phyloP scores from a whole-genome alignment of 2,113 vertebrate species.

The Urocitellus parryii region DNA sequence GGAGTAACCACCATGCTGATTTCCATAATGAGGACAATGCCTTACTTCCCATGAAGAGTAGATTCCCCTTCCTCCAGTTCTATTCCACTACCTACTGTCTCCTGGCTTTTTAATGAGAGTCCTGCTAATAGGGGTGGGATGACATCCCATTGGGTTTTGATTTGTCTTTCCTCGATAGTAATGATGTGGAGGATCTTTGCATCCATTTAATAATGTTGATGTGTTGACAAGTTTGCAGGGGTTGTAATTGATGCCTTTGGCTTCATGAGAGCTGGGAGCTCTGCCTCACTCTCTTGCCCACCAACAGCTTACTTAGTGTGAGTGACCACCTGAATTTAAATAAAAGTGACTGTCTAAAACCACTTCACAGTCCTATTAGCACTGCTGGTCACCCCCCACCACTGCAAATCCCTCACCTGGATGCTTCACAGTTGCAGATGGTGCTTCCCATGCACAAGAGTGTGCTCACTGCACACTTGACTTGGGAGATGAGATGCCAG shows the following conservation, averaged over 20 bases:
- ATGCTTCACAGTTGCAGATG: background rate
- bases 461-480: no score
- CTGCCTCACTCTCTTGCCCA: background rate
- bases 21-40: background rate
- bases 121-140: background rate
- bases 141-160: no score
- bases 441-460: rapidly evolving
- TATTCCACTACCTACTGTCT: background rate
- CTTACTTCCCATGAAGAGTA: background rate
- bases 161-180: background rate
- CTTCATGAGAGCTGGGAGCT: no score
- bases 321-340: no score
- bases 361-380: background rate
- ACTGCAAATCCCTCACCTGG: background rate
- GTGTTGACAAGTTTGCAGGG: no score
- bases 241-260: rapidly evolving
- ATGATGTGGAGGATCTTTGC: background rate
- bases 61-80: background rate
- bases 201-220: no score
- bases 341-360: background rate
- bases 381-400: background rate
- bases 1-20: background rate
- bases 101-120: background rate
- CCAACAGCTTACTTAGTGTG: background rate
- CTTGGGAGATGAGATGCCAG: background rate